phyloP scores from a whole-genome alignment of 2,797 vertebrate genomes.

The Choloepus didactylus region DNA sequence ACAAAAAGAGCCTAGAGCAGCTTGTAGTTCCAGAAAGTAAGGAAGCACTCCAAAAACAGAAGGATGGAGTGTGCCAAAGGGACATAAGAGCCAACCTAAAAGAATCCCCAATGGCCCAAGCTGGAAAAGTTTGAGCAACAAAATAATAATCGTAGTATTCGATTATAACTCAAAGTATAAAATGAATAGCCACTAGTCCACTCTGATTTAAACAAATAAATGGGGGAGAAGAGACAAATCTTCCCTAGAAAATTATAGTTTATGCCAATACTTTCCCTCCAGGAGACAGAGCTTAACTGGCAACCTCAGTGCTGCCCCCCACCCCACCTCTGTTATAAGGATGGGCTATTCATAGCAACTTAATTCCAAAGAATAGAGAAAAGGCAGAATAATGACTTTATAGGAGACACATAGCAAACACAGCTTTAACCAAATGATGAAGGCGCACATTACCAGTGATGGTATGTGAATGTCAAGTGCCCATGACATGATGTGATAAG shows the following conservation, averaged over 20 bases:
- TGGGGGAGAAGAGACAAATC: slow-evolving; percentile 4
- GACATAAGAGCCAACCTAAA: background rate
- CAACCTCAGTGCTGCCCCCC: background rate
- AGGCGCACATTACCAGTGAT: background rate
- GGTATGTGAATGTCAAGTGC: background rate
- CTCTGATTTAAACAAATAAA: background rate
- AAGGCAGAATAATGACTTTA: background rate
- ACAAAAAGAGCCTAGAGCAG: background rate
- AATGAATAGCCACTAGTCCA: slow-evolving; percentile 31
- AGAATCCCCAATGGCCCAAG: slow-evolving; percentile 6
- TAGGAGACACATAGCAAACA: background rate
- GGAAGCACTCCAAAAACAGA: background rate
- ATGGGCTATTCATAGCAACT: background rate
- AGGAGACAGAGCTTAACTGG: background rate
- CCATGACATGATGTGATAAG: background rate
- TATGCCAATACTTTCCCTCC: background rate
- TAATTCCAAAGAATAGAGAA: background rate
- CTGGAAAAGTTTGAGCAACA: background rate
- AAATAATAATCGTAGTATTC: background rate
- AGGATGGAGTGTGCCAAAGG: background rate
- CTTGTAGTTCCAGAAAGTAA: background rate
- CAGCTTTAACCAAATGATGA: background rate
- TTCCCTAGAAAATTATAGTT: background rate
- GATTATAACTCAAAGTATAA: slow-evolving; percentile 52
- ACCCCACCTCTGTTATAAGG: background rate